These are phyloP conservation scores for Oscheius sp. DNA, from an alignment of 2,888 invertebrate species.

Conservation along the genomic window DNA sequence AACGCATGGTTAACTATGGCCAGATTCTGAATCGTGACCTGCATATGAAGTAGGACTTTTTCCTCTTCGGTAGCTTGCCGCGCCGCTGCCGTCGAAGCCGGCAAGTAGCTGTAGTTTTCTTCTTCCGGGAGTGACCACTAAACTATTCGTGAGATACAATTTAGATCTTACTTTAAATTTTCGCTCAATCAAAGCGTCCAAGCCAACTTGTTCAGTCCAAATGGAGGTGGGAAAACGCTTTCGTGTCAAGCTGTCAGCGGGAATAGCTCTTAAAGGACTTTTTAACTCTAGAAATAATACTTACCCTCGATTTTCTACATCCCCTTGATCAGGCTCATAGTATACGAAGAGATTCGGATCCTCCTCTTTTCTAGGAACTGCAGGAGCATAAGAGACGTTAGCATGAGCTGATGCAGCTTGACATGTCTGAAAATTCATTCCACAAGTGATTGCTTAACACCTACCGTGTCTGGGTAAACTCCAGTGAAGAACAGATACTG, in stretches of 20 bases:
- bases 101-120: constrained; percentile 11
- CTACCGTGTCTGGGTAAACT: neutral
- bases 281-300: neutral
- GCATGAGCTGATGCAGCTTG: neutral
- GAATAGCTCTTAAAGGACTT: neutral
- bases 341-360: constrained; percentile 6
- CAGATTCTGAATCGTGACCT: constrained; percentile 4
- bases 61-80: constrained; percentile 9
- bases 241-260: neutral
- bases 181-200: neutral
- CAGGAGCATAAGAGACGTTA: neutral
- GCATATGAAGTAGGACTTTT: constrained; percentile 10
- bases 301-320: constrained; percentile 23
- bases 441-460: neutral
- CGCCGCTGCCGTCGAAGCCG: constrained; percentile 7
- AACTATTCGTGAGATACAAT: neutral
- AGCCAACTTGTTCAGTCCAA: constrained; percentile 18
- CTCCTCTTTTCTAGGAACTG: constrained; percentile 8
- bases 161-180: constrained; percentile 12
- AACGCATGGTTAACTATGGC: constrained; percentile 23
- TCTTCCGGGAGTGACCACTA: constrained; percentile 17
- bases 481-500: constrained; percentile 31
- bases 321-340: constrained; percentile 10
- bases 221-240: constrained; percentile 19
- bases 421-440: neutral